Percentiles rank a stretch among this genome's conserved stretches.
phyloP scores from a whole-genome alignment of 92 coral and sea anemone species.

The Isaurus tuberculatus region DNA sequence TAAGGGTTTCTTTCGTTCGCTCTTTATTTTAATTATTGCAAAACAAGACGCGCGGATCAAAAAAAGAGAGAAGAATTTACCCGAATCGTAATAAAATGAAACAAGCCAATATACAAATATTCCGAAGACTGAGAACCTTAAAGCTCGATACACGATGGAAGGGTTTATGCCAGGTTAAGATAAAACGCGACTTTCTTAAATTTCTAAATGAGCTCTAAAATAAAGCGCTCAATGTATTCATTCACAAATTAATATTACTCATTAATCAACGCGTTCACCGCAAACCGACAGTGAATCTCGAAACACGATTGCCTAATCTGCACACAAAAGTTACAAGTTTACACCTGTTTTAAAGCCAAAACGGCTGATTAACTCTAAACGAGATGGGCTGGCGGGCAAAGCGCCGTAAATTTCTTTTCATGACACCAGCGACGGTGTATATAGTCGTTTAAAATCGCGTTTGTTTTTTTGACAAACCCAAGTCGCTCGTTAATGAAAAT shows the following conservation, averaged over 20 bases:
- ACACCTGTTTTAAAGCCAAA: conserved; percentile 23
- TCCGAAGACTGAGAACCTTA: not conserved
- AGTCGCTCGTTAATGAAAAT: not conserved
- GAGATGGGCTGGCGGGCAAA: not conserved
- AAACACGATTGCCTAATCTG: not conserved
- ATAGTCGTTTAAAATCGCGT: not conserved
- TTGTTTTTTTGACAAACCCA: not conserved
- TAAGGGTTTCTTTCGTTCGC: not conserved
- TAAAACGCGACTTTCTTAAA: conserved; percentile 2
- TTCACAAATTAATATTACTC: not conserved
- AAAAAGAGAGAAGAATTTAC: not conserved
- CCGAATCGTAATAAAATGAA: not conserved
- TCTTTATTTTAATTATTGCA: not conserved
- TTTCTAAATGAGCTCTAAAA: conserved; percentile 20
- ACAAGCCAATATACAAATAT: not conserved
- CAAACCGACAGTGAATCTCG: not conserved
- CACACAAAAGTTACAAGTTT: not conserved
- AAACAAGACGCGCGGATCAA: not conserved
- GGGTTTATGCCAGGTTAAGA: not conserved
- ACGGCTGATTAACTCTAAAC: conserved; percentile 1
- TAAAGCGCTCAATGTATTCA: too few species aligned
- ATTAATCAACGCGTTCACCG: not conserved
- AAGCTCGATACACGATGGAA: not conserved
- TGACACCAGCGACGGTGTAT: not conserved
- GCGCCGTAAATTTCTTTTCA: not conserved